phyloP scores from a whole-genome alignment of 2,797 vertebrate genomes.

The Sarcophilus harrisii region DNA sequence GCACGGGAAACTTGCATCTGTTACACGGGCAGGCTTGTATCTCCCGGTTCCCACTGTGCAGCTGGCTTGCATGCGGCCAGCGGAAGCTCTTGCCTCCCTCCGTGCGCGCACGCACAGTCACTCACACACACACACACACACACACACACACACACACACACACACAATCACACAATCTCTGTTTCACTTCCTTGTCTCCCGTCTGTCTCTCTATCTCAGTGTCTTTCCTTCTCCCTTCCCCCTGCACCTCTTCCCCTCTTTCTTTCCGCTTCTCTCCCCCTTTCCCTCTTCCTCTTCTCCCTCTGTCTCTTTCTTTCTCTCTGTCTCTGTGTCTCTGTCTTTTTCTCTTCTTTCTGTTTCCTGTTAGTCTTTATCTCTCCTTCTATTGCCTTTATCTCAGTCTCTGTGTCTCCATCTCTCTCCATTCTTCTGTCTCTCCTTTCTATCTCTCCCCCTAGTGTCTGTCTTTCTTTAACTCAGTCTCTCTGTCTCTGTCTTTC shows the following conservation, averaged over 20 bases:
- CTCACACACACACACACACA: too few relatives aligned
- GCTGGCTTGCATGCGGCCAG: slow-evolving; percentile 65
- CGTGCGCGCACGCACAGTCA: neutral
- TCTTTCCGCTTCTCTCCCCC: too few relatives aligned
- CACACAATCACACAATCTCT: neutral
- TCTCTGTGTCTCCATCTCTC: too few relatives aligned
- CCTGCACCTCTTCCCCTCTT: neutral
- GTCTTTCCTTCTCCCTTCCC: neutral
- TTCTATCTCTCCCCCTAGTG: neutral
- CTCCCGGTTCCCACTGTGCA: slow-evolving; percentile 76
- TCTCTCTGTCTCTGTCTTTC: neutral
- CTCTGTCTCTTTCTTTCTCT: neutral
- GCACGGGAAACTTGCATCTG: slow-evolving; percentile 93
- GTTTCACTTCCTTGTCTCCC: neutral
- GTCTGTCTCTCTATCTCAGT: neutral
- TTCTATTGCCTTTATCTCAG: too few relatives aligned
- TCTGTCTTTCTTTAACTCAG: neutral
- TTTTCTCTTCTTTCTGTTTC: neutral
- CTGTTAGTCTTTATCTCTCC: too few relatives aligned
- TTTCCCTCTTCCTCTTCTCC: too few relatives aligned
- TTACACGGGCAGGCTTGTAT: slow-evolving; percentile 82
- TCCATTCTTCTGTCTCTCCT: neutral
- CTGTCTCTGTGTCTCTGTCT: too few relatives aligned
- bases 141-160: too few relatives aligned
- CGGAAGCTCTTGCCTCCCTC: accelerated